Conservation (phyloP, 2,888 invertebrate species). For the Tipula lateralis region DNA sequence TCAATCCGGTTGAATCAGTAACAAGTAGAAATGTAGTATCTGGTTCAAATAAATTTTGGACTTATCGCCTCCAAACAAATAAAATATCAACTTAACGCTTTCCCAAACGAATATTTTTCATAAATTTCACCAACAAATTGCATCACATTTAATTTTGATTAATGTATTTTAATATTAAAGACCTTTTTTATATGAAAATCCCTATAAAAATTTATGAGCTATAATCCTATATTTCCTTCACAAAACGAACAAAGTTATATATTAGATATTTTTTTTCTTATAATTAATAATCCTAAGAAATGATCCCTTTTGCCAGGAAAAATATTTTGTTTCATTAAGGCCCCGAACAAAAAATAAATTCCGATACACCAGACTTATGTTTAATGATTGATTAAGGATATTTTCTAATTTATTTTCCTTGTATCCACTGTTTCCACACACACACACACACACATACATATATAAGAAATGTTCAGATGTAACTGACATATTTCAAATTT, state of each 20-base stretch:
- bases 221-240: background rate
- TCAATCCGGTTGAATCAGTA: too few relatives aligned
- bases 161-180: background rate
- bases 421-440: too few relatives aligned
- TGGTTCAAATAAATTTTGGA: too few relatives aligned
- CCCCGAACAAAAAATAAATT: background rate
- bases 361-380: background rate
- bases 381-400: constrained; percentile 2
- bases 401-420: background rate
- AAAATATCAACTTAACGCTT: background rate
- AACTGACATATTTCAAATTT: constrained; percentile 1
- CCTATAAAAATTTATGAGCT: background rate
- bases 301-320: background rate
- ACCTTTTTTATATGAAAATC: background rate
- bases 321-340: background rate
- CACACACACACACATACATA: too few relatives aligned
- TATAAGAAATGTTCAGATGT: background rate
- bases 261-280: background rate
- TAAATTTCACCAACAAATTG: background rate
- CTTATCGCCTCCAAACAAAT: too few relatives aligned
- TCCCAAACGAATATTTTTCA: background rate
- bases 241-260: background rate
- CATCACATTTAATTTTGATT: background rate
- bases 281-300: background rate
- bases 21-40: too few relatives aligned